phyloP scores from a whole-genome alignment of 2,888 invertebrate species.

The Monochamus alternatus region DNA sequence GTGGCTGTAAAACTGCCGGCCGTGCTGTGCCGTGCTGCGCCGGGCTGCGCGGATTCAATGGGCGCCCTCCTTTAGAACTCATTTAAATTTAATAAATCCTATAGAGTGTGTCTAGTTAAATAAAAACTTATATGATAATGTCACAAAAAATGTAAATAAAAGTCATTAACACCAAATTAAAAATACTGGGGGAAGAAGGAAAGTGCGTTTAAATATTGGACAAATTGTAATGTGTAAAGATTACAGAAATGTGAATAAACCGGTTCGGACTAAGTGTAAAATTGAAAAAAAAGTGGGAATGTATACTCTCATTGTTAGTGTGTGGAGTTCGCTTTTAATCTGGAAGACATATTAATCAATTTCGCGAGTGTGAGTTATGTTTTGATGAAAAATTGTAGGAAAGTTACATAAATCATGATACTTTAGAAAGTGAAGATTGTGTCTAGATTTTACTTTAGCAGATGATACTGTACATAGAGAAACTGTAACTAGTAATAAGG shows the following conservation, averaged over 20 bases:
- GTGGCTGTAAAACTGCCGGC: no score
- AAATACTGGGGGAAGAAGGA: background rate
- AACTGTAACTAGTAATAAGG: background rate
- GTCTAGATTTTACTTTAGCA: slow-evolving; percentile 4
- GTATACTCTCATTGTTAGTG: background rate
- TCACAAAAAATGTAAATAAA: background rate
- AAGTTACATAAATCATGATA: background rate
- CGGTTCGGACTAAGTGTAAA: background rate
- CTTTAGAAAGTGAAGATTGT: background rate
- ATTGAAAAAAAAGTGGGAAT: background rate
- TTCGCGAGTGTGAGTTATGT: background rate
- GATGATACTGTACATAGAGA: background rate
- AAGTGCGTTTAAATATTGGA: background rate
- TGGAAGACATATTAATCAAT: slow-evolving; percentile 9
- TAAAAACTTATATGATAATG: background rate
- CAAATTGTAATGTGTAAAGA: slow-evolving; percentile 14
- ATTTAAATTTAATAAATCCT: slow-evolving; percentile 27
- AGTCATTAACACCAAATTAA: background rate
- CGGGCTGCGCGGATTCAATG: no score
- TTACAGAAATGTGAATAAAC: background rate
- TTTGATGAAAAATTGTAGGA: background rate
- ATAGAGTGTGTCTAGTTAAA: background rate
- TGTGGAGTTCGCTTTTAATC: background rate
- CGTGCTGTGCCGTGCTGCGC: no score
- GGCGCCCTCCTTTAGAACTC: no score